phyloP scores from a whole-genome alignment of 2,797 vertebrate species.

The Kryptopterus vitreolus region DNA sequence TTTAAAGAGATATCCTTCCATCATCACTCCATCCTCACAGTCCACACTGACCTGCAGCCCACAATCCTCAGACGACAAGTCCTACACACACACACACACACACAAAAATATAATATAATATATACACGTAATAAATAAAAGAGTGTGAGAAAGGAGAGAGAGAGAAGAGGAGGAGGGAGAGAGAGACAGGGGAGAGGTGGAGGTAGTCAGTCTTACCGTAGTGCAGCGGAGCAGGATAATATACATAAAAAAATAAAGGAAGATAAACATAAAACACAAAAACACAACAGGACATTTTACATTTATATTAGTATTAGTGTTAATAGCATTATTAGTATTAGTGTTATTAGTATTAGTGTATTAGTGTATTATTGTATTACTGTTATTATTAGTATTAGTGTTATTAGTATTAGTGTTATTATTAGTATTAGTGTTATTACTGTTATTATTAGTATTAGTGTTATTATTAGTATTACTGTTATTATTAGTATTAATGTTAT shows the following conservation, averaged over 20 bases:
- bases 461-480: no score
- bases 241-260: not conserved
- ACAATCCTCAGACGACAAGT: conserved; percentile 92
- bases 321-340: no score
- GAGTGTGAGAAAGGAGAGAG: not conserved
- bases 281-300: not conserved
- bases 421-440: no score
- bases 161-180: not conserved
- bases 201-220: conserved; percentile 72
- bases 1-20: conserved; percentile 98
- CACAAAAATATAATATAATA: conserved; percentile 2
- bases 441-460: no score
- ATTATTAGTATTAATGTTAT: no score
- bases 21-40: conserved; percentile 90
- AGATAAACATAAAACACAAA: not conserved
- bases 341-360: no score
- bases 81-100: conserved; percentile 67
- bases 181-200: not conserved
- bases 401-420: no score
- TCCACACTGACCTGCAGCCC: conserved; percentile 95
- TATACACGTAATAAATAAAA: not conserved
- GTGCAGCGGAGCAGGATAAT: conserved; percentile 71
- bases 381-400: no score
- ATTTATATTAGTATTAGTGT: no score
- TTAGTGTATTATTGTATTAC: no score